Evolutionary conservation across 2,113 vertebrate genomes (phyloP), one percentile per base, ranked within the genome.

Genomic region (Pterocles orientalis): DNA sequence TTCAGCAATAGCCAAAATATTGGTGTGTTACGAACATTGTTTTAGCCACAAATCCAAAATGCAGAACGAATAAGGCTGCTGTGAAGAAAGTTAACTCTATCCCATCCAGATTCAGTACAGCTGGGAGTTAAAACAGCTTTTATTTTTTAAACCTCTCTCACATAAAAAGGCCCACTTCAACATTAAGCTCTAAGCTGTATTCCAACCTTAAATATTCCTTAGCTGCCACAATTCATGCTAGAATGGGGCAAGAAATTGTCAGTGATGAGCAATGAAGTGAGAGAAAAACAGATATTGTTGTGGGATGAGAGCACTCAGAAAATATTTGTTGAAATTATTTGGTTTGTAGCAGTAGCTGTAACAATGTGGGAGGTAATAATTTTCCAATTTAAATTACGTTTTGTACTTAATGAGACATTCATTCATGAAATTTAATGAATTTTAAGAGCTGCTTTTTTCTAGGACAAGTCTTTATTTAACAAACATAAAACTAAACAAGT

Each of bases 401-500:
- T 96, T 86, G 39, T 94, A 80, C 47, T 87, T 96, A 94, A 94
- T 86, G 69, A 95, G 79, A 86, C 71, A 94, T 69, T 88, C 24
- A 90, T 91, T 91, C 10, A 61, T 78, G 25, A 56, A 92, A 91
- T 94, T 33, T 80, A 93, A 92, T 91, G 77, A 92, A 84, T 95
- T 95, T 95, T 91, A 80, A 90, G 94, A 88, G 65, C 33, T 90
- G 24, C 5, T 71, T 76, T 76, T 95, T 95, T 92, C 89, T 79
- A 88, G 88, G 53, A 81, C 45, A 91, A 86, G 43, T 24, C n/a
- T 94, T 97, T 94, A 92, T 94, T 94, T 87, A 95, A 95, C 82
- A 94, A 96, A 87, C 68, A 91, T 88, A 86, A 95, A 94, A 91
- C 81, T 56, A 91, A 96, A 92, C 72, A 95, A 94, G 76, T 96